Conservation (phyloP, 2,113 vertebrate species). For the Alouatta palliata region DNA sequence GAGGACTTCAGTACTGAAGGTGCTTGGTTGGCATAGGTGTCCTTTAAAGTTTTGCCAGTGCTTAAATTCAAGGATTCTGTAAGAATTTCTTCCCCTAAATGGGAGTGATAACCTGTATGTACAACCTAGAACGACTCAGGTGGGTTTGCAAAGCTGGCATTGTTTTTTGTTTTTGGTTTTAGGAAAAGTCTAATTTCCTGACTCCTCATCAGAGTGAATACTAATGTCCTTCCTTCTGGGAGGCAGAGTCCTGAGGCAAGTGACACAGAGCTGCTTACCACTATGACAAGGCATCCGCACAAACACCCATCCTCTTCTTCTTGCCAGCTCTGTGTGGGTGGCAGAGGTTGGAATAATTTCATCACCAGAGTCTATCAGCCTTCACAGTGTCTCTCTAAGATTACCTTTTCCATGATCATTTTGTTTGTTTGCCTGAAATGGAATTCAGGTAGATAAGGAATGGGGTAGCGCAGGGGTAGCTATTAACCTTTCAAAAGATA, state of each 20-base stretch:
- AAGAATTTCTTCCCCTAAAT: background rate
- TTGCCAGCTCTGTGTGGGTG: slow-evolving; percentile 58
- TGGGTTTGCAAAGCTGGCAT: background rate
- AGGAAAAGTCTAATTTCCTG: slow-evolving; percentile 52
- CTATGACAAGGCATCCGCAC: background rate
- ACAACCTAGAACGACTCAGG: slow-evolving; percentile 12
- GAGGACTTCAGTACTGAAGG: background rate
- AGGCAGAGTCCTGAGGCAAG: slow-evolving; percentile 40
- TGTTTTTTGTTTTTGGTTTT: background rate
- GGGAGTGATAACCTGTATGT: background rate
- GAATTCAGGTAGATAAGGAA: slow-evolving; percentile 60
- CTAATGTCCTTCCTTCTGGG: background rate
- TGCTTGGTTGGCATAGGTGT: background rate
- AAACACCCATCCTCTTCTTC: slow-evolving; percentile 58
- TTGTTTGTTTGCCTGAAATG: slow-evolving; percentile 61
- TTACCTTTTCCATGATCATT: slow-evolving; percentile 52
- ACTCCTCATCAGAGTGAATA: slow-evolving; percentile 21
- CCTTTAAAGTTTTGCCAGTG: background rate
- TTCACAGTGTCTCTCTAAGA: slow-evolving; percentile 37
- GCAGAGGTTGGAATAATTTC: slow-evolving; percentile 63
- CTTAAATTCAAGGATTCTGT: background rate
- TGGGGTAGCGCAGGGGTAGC: background rate
- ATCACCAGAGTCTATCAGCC: slow-evolving; percentile 65
- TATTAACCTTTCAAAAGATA: slow-evolving; percentile 56
- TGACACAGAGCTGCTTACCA: slow-evolving; percentile 12